phyloP scores from a whole-genome alignment of 1,140 invertebrate species.

The Caenorhabditis brenneri region DNA sequence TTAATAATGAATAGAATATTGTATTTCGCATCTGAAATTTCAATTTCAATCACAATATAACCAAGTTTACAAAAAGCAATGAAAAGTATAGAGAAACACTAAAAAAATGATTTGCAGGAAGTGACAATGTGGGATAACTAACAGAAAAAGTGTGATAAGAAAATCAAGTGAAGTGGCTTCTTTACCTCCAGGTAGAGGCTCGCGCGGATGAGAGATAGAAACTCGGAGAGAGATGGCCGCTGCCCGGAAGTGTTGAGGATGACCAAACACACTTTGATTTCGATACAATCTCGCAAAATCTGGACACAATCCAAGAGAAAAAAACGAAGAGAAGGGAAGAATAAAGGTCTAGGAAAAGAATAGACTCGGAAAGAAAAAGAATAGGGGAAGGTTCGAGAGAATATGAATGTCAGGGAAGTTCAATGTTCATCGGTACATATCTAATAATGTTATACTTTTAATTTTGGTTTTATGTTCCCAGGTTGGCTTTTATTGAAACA shows the following conservation, averaged over 20 bases:
- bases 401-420: too few species aligned
- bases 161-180: not conserved
- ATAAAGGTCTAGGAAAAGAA: not conserved
- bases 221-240: not conserved
- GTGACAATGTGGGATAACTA: constrained; percentile 12
- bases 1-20: not conserved
- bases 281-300: constrained; percentile 27
- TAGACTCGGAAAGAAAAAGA: not conserved
- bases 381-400: not conserved
- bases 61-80: not conserved
- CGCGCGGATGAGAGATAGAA: not conserved
- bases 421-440: too few species aligned
- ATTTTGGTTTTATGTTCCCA: too few species aligned
- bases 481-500: too few species aligned
- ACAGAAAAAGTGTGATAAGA: constrained; percentile 40
- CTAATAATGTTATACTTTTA: too few species aligned
- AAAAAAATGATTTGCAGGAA: not conserved
- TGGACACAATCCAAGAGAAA: constrained; percentile 1
- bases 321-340: not conserved
- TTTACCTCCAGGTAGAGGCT: not conserved
- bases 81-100: not conserved
- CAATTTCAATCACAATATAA: too few species aligned
- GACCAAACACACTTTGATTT: constrained; percentile 35
- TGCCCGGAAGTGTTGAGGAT: constrained; percentile 34
- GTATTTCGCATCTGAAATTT: constrained; percentile 9